phyloP scores from a whole-genome alignment of 1,140 invertebrate genomes.

The Musca domestica region DNA sequence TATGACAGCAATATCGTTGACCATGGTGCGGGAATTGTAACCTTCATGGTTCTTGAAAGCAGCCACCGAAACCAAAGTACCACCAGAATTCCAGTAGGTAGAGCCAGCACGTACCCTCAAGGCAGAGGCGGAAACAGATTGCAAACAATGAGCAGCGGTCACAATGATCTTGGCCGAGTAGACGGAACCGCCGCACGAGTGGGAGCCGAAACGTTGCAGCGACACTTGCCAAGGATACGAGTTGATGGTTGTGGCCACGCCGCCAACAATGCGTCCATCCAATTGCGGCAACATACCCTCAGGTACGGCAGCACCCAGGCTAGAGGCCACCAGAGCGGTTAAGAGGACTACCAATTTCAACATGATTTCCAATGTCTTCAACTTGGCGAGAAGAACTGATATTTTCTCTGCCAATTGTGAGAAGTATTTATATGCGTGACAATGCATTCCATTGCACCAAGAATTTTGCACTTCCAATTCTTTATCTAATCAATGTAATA shows the following conservation, averaged over 20 bases:
- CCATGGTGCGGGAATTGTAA: not conserved
- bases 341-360: not conserved
- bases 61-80: not conserved
- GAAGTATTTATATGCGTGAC: too few species aligned
- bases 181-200: constrained; percentile 60
- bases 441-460: too few species aligned
- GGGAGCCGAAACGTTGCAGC: constrained; percentile 33
- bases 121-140: constrained; percentile 34
- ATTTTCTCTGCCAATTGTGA: not conserved
- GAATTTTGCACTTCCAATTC: too few species aligned
- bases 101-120: constrained; percentile 42
- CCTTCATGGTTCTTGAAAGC: constrained; percentile 17
- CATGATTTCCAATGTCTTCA: not conserved
- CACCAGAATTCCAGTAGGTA: constrained; percentile 30
- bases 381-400: not conserved
- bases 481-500: too few species aligned
- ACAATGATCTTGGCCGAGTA: constrained; percentile 56
- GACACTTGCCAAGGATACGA: constrained; percentile 39
- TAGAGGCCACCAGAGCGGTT: not conserved
- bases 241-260: constrained; percentile 24
- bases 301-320: not conserved
- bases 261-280: constrained; percentile 41
- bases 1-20: constrained; percentile 20
- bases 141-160: constrained; percentile 62
- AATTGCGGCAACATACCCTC: constrained; percentile 21